Percentiles rank a stretch among this genome's conserved stretches.
Evolutionary conservation across 2,113 vertebrate species (phyloP).

Genomic region (Sturnira hondurensis): DNA sequence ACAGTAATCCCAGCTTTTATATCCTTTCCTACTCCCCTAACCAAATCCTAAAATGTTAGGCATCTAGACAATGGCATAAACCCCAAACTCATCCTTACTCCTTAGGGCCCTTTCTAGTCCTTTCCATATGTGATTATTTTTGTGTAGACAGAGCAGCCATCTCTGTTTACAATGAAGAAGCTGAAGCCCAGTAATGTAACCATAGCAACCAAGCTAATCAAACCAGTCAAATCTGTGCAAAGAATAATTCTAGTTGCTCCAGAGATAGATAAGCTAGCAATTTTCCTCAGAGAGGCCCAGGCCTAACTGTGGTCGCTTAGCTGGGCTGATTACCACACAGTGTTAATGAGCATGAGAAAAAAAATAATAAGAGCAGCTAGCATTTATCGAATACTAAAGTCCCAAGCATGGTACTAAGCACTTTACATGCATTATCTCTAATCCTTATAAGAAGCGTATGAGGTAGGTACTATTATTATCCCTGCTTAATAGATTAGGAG

Average conservation of each 20-base stretch:
- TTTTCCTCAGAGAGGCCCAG: not conserved
- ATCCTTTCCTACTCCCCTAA: not conserved
- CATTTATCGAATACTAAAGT: not conserved
- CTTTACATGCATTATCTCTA: not conserved
- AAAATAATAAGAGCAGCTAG: not conserved
- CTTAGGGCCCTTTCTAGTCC: not conserved
- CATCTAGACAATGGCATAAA: not conserved
- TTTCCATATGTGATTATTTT: not conserved
- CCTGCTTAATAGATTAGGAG: not conserved
- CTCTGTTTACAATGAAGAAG: slow-evolving; percentile 31
- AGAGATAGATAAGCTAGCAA: not conserved
- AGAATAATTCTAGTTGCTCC: slow-evolving; percentile 35
- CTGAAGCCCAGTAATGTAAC: slow-evolving; percentile 4
- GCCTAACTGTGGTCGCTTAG: not conserved
- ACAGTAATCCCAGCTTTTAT: not conserved
- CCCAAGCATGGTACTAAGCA: not conserved
- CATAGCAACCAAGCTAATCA: slow-evolving; percentile 55
- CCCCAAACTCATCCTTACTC: not conserved
- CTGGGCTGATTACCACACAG: not conserved
- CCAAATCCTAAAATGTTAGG: not conserved
- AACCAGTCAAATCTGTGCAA: not conserved
- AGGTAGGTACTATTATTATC: not conserved
- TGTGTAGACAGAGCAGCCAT: not conserved
- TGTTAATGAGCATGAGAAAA: not conserved
- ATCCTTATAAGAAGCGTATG: not conserved